phyloP scores from a whole-genome alignment of 1,140 invertebrate genomes.

The Globodera rostochiensis region DNA sequence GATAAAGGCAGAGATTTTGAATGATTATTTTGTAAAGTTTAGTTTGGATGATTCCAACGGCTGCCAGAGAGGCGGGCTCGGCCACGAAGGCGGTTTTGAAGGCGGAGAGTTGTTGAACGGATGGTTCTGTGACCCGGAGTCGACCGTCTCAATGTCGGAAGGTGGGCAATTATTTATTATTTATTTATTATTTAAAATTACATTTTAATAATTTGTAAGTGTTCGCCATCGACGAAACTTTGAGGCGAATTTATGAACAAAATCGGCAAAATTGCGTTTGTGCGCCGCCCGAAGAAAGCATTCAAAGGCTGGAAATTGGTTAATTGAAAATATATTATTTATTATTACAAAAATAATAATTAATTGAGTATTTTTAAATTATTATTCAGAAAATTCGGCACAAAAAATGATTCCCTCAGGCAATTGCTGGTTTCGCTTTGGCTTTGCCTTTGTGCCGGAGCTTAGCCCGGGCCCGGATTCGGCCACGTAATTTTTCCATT shows the following conservation, averaged over 20 bases:
- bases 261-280: conserved; percentile 34
- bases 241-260: conserved; percentile 27
- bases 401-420: conserved; percentile 2
- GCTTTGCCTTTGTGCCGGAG: conserved; percentile 45
- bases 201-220: conserved; percentile 25
- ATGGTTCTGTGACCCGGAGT: conserved; percentile 31
- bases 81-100: not conserved
- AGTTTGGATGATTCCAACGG: conserved; percentile 16
- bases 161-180: not conserved
- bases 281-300: not conserved
- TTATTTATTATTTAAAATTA: not conserved
- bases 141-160: conserved; percentile 25
- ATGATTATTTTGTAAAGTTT: not conserved
- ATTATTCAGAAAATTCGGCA: not conserved
- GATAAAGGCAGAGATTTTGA: no score
- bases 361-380: conserved; percentile 6
- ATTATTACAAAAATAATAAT: not conserved
- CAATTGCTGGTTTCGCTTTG: conserved; percentile 44
- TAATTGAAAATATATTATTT: not conserved
- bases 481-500: conserved; percentile 12
- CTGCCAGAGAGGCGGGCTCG: conserved; percentile 10
- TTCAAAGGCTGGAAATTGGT: not conserved
- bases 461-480: conserved; percentile 12
- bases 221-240: conserved; percentile 35
- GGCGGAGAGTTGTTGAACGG: not conserved